Percentiles rank a stretch among this genome's conserved stretches.
Conservation (phyloP, 35 echinoderm and acorn worm genomes). For the Chiridota heheva region DNA sequence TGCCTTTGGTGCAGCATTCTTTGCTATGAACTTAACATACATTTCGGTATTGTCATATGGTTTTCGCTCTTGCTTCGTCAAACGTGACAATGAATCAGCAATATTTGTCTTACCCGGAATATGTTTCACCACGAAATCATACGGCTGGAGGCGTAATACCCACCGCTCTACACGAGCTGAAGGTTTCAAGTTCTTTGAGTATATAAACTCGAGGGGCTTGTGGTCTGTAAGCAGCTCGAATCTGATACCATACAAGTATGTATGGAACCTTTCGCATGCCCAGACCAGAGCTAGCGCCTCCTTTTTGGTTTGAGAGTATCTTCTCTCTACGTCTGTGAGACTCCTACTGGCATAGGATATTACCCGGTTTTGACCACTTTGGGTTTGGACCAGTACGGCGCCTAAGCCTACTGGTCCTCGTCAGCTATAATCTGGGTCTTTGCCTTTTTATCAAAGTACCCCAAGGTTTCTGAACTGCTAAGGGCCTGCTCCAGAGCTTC, state of each 20-base stretch:
- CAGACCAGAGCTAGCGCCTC: conserved; percentile 52
- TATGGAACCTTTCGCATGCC: conserved; percentile 51
- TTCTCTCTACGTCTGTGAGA: conserved; percentile 32
- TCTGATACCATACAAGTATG: conserved; percentile 13
- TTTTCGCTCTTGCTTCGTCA: too few relatives aligned
- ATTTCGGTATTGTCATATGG: too few relatives aligned
- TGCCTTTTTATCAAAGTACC: conserved; percentile 57
- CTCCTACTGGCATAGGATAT: conserved; percentile 35
- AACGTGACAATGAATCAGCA: too few relatives aligned
- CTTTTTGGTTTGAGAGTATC: conserved; percentile 54
- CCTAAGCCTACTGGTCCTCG: too few relatives aligned
- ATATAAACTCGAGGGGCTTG: conserved; percentile 37
- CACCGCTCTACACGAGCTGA: conserved; percentile 29
- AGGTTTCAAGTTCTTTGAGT: conserved; percentile 24
- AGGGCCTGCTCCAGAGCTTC: conserved; percentile 46
- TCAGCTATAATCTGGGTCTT: conserved; percentile 38
- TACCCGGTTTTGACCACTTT: too few relatives aligned
- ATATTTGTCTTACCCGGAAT: too few relatives aligned
- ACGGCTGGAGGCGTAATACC: conserved; percentile 14
- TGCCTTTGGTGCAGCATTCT: neutral
- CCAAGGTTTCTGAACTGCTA: conserved; percentile 28
- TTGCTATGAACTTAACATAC: conserved; percentile 1
- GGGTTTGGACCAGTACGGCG: too few relatives aligned
- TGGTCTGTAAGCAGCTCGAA: conserved; percentile 52
- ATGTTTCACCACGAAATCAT: conserved; percentile 29